Conservation (phyloP, 2,797 vertebrate species). For the Anolis apletophallus region DNA sequence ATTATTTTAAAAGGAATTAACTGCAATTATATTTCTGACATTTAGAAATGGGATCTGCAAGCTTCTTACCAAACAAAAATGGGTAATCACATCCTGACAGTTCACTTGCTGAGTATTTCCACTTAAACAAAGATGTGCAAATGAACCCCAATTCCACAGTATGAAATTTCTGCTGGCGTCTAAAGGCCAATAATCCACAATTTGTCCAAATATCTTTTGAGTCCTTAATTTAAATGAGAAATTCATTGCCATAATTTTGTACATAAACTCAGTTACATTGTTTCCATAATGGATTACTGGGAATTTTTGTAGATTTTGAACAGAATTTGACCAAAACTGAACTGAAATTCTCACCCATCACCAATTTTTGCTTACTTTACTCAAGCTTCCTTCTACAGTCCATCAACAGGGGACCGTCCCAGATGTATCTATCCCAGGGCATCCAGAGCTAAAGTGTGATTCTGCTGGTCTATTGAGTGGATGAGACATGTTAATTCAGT, state of each 20-base stretch:
- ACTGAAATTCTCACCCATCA: not conserved
- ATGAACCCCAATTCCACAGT: not conserved
- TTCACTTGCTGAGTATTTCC: not conserved
- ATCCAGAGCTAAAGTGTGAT: not conserved
- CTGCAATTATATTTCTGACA: not conserved
- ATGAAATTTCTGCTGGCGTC: not conserved
- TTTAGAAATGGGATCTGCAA: not conserved
- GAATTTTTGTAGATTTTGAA: not conserved
- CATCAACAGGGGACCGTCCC: too few species aligned
- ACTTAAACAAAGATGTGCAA: not conserved
- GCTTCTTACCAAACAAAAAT: not conserved
- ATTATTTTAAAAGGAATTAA: not conserved
- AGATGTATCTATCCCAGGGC: not conserved
- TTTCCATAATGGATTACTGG: not conserved
- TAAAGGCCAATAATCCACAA: not conserved
- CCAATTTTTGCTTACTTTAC: not conserved
- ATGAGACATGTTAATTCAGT: not conserved
- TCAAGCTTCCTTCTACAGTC: too few species aligned
- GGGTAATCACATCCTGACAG: not conserved
- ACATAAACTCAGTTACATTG: not conserved
- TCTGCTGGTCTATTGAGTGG: not conserved
- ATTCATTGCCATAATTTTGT: not conserved
- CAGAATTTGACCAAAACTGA: not conserved
- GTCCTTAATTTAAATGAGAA: not conserved
- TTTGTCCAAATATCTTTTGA: not conserved